Evolutionary conservation across 2,113 vertebrate genomes (phyloP), one percentile per base, ranked within the genome.

Genomic region (Otolemur garnettii): DNA sequence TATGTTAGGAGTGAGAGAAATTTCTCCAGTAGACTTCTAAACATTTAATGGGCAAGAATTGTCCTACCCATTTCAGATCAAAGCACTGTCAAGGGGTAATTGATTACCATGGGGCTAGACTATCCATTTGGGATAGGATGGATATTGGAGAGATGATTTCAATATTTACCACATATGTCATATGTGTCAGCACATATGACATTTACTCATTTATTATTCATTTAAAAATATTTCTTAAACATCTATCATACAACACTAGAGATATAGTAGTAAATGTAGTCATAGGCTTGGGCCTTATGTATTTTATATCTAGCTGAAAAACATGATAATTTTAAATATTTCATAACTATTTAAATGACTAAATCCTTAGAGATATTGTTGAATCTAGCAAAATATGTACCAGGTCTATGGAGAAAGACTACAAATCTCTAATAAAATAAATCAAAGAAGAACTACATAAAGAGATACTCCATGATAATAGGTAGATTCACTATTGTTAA

Each of bases 171-270:
- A 30, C n/a, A n/a, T n/a, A n/a, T 35, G 28, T 38, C 12, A 62
- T 66, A 85, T 21, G 85, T 5, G 8, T 91, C 33, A 71, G 2
- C 4, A 35, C 50, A 75, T 94, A 74, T 8, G 53, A 2, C 64
- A 91, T 30, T 90, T 17, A 50, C 55, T 83, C 5, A 50, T 79
- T 79, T 57, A 57, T 69, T 72, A 74, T n/a, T 77, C 72, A 89
- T 92, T 96, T 82, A 90, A 82, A 81, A 94, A 45, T 71, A 71
- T 15, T 86, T 79, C 24, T 60, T 68, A 68, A 24, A 17, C 93
- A 1, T 68, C 33, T 60, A 4, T 24, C 24, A 57, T 45, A 6
- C 15, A 38, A 15, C 17, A 57, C 30, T 92, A 62, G 30, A 89
- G 7, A n/a, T 79, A 57, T 0, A 92, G 33, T 22, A 30, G 2